Evolutionary conservation across 2,888 invertebrate genomes (phyloP).

Genomic region (Aporophyla lueneburgensis): DNA sequence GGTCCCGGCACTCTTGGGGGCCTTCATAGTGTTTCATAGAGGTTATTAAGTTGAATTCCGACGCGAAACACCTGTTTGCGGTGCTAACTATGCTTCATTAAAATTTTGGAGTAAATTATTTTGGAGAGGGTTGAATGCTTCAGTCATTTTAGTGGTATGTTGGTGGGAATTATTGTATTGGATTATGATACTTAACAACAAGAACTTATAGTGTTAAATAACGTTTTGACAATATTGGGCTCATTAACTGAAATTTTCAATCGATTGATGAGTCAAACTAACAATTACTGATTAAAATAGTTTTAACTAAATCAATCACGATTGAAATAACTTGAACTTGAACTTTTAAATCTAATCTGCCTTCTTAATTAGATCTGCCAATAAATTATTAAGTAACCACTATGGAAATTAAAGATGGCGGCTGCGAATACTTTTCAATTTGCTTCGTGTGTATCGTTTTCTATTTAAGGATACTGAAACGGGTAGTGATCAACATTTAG

Average conservation of each 20-base stretch:
- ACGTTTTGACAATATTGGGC: neutral
- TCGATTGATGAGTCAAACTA: too few species aligned
- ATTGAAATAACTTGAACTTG: too few species aligned
- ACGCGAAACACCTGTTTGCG: conserved; percentile 66
- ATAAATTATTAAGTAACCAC: too few species aligned
- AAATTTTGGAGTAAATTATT: conserved; percentile 54
- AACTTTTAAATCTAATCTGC: too few species aligned
- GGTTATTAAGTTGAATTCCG: conserved; percentile 72
- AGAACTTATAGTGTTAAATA: neutral
- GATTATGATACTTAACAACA: neutral
- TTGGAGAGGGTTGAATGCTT: conserved; percentile 6
- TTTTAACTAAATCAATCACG: too few species aligned
- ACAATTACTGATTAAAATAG: too few species aligned
- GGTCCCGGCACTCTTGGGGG: conserved; percentile 68
- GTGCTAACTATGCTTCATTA: conserved; percentile 57
- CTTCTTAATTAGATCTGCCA: too few species aligned
- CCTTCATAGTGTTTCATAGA: conserved; percentile 70
- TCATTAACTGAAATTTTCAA: too few species aligned
- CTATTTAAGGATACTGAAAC: too few species aligned
- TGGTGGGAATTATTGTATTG: conserved; percentile 3
- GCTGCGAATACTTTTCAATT: too few species aligned
- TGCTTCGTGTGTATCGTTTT: too few species aligned
- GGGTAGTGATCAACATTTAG: neutral
- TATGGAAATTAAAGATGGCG: too few species aligned
- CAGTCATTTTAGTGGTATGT: neutral